phyloP scores from a whole-genome alignment of 2,797 vertebrate genomes.

The Erpetoichthys calabaricus region DNA sequence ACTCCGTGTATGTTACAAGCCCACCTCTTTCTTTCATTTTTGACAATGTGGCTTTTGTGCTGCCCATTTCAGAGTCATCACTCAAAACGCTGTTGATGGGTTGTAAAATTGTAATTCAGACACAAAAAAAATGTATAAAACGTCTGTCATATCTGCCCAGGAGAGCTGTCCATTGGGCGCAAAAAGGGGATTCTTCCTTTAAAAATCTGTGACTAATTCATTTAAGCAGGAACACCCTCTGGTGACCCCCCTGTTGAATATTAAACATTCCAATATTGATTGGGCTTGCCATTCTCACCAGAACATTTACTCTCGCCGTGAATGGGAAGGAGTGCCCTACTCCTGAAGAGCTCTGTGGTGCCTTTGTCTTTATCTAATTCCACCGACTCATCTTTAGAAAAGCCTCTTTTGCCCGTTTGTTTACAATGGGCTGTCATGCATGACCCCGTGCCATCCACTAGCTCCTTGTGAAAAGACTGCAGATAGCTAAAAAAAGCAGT shows the following conservation, averaged over 20 bases:
- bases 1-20: too few species aligned
- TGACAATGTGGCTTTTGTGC: too few species aligned
- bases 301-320: constrained; percentile 17
- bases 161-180: constrained; percentile 3
- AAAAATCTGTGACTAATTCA: constrained; percentile 21
- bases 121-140: not conserved
- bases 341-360: constrained; percentile 12
- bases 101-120: too few species aligned
- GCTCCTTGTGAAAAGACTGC: constrained; percentile 21
- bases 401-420: constrained; percentile 33
- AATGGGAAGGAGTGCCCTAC: constrained; percentile 17
- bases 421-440: constrained; percentile 40
- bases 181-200: constrained; percentile 11
- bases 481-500: constrained; percentile 4
- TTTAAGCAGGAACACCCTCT: constrained; percentile 9
- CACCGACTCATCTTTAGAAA: constrained; percentile 41
- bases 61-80: too few species aligned
- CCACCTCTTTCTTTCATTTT: too few species aligned
- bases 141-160: constrained; percentile 5
- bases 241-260: constrained; percentile 17
- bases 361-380: constrained; percentile 50
- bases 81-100: too few species aligned
- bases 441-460: constrained; percentile 33
- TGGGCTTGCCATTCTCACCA: constrained; percentile 18
- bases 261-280: constrained; percentile 18